phyloP scores from a whole-genome alignment of 2,797 vertebrate species.

The Bradypodion ventrale region DNA sequence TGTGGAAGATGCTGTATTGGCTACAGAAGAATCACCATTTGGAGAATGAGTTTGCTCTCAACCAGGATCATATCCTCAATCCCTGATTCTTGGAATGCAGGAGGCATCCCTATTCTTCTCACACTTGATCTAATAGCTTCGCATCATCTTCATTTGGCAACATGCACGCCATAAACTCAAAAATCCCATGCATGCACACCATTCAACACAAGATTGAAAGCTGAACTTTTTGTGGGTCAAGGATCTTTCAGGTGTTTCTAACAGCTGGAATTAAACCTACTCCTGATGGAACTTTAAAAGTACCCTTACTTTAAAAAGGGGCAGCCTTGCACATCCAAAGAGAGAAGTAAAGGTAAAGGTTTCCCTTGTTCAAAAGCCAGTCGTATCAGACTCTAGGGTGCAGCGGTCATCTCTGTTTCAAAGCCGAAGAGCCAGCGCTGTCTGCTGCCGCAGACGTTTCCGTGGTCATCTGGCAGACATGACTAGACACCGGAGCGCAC shows the following conservation, averaged over 20 bases:
- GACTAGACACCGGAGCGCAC: too few species aligned
- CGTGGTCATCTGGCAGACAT: too few species aligned
- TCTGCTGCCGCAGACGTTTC: too few species aligned
- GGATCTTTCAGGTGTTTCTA: conserved; percentile 16
- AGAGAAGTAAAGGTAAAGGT: too few species aligned
- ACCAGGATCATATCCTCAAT: background rate
- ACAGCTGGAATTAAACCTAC: conserved; percentile 40
- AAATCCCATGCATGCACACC: conserved; percentile 1
- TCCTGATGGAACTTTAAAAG: conserved; percentile 29
- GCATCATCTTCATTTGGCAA: conserved; percentile 4
- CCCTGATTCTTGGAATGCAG: background rate
- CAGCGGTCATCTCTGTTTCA: too few species aligned
- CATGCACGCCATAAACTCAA: background rate
- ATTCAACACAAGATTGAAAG: background rate
- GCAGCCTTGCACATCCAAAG: too few species aligned
- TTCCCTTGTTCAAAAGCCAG: too few species aligned
- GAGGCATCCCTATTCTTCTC: background rate
- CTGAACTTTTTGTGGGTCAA: conserved; percentile 3
- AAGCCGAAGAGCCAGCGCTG: too few species aligned
- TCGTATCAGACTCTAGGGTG: too few species aligned
- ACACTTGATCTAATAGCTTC: background rate
- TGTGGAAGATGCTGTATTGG: background rate
- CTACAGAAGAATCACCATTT: background rate
- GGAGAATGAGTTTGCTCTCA: background rate
- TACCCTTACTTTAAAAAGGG: too few species aligned